Evolutionary conservation across 2,113 vertebrate species (phyloP).

Genomic region (Rhodinocichla rosea): DNA sequence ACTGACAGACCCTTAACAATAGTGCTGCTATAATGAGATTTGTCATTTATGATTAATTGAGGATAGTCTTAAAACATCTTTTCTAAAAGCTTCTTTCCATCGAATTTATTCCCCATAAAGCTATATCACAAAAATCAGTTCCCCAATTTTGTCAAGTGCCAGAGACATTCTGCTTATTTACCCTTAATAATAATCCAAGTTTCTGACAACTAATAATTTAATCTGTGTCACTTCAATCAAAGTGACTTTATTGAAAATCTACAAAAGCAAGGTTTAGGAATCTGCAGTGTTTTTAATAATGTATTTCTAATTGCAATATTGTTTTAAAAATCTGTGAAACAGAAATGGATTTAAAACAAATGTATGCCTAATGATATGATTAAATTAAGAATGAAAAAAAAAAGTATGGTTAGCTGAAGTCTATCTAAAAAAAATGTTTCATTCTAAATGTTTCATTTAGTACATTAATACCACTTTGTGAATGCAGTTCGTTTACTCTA

Average conservation of each 20-base stretch:
- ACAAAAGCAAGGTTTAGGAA: constrained; percentile 23
- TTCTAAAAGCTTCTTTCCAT: constrained; percentile 56
- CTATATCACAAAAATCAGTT: constrained; percentile 35
- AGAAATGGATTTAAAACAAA: constrained; percentile 36
- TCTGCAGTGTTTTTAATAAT: neutral
- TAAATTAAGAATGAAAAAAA: constrained; percentile 41
- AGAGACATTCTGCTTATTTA: constrained; percentile 65
- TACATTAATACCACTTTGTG: constrained; percentile 61
- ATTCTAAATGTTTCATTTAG: constrained; percentile 62
- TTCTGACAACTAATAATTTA: constrained; percentile 66
- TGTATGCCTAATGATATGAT: constrained; percentile 32
- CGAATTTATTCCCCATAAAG: constrained; percentile 29
- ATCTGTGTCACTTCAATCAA: constrained; percentile 62
- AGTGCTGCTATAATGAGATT: constrained; percentile 29
- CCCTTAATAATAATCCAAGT: constrained; percentile 51
- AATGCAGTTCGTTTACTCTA: constrained; percentile 63
- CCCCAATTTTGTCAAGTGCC: constrained; percentile 40
- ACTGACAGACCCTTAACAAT: constrained; percentile 16
- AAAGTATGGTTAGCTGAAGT: constrained; percentile 29
- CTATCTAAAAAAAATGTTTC: constrained; percentile 47
- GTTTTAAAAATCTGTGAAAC: constrained; percentile 59
- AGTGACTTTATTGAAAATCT: constrained; percentile 41
- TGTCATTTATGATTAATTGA: constrained; percentile 57
- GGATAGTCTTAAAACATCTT: constrained; percentile 33
- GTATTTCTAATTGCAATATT: constrained; percentile 44